Evolutionary conservation across 1,140 invertebrate genomes (phyloP).

Genomic region (Acromyrmex charruanus): DNA sequence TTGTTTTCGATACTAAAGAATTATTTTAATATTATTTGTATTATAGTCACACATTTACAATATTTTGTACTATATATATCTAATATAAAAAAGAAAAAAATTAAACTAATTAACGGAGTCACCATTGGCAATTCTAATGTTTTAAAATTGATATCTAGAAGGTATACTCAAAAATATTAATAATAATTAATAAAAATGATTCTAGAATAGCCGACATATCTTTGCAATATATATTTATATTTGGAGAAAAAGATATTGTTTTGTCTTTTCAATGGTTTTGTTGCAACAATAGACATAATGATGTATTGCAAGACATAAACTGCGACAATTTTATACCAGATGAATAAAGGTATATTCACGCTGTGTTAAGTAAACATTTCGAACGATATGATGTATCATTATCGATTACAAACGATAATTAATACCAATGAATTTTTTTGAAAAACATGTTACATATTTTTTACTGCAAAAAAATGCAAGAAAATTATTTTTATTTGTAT

Average conservation of each 20-base stretch:
- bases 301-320: background rate
- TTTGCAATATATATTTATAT: conserved; percentile 14
- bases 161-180: background rate
- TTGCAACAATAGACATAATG: background rate
- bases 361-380: background rate
- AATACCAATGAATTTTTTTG: background rate
- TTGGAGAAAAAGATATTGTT: background rate
- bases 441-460: conserved; percentile 1
- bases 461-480: background rate
- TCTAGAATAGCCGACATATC: background rate
- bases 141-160: too few species aligned
- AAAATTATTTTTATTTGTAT: background rate
- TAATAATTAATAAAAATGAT: conserved; percentile 1
- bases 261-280: background rate
- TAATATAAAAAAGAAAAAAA: background rate
- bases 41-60: too few species aligned
- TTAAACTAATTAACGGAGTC: too few species aligned
- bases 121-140: too few species aligned
- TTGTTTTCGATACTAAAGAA: too few species aligned
- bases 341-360: background rate
- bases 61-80: too few species aligned
- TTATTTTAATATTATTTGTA: too few species aligned
- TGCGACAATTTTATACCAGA: background rate
- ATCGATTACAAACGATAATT: background rate
- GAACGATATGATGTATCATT: background rate